Evolutionary conservation across 1,140 invertebrate genomes (phyloP), one percentile per base, ranked within the genome.

Genomic region (Formica selysi): DNA sequence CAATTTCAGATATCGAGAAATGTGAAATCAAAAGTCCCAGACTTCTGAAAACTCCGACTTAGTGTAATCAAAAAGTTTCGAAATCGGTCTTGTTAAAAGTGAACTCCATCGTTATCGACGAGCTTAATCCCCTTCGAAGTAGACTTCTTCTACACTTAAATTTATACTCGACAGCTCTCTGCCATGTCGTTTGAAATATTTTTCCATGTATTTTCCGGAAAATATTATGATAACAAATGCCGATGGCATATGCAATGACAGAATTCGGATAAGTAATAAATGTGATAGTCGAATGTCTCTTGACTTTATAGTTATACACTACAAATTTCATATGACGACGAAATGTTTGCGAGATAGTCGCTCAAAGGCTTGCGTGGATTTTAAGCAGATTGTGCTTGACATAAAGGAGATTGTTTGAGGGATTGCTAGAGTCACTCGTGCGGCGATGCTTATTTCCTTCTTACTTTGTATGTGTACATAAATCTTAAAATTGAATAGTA

Each of bases 301-400:
- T 29, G 13, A 13, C 4, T 67, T 67, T 36, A 13, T 29, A 16
- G 57, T 61, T 62, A 11, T 11, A 79, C 13, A 4, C n/a, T 22
- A 7, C 36, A 8, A 11, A 26, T 22, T 10, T 26, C n/a, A 26
- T 22, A 38, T 32, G 1, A 68, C 6, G 41, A 79, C 6, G 7
- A 57, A 32, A 80, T 38, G 22, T 54, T 80, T 26, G 32, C 64
- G 64, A 38, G n/a, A 70, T 44, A 70, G 13, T 80, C 76, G 64
- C 64, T 80, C n/a, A 44, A 54, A 80, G n/a, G 48, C 44, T 65
- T 26, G 38, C 36, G 26, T 26, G 62, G 51, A 79, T 79, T 79
- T 79, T 70, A 80, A 80, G 44, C 74, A 44, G 74, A 64, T 76
- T 76, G 74, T 13, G 41, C 62, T 68, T 80, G 76, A 80, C 44